phyloP scores from a whole-genome alignment of 2,113 vertebrate species.

The Furnarius figulus region DNA sequence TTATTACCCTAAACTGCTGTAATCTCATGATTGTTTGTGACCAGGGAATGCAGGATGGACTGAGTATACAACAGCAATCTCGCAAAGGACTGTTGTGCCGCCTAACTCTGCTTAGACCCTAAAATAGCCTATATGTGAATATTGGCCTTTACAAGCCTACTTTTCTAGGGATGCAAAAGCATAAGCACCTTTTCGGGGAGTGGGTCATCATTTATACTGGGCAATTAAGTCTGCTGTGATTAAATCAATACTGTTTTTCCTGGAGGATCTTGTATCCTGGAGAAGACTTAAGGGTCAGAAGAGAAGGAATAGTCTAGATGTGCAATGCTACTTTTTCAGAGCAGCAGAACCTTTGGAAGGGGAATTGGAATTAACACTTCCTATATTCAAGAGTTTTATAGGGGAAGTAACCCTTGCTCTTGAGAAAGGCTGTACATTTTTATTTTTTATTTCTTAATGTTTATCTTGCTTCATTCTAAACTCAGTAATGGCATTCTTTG shows the following conservation, averaged over 20 bases:
- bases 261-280: neutral
- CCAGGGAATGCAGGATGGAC: neutral
- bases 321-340: neutral
- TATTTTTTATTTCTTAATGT: neutral
- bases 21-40: neutral
- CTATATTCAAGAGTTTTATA: neutral
- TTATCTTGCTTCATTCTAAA: neutral
- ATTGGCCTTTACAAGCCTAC: neutral
- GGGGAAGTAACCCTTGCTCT: neutral
- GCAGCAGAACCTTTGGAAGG: neutral
- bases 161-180: neutral
- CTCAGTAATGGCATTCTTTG: neutral
- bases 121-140: neutral
- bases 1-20: neutral
- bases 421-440: constrained; percentile 49
- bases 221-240: neutral
- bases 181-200: neutral
- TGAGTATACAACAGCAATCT: neutral
- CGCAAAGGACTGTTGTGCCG: neutral
- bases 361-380: neutral
- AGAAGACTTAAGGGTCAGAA: neutral
- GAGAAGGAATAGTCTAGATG: neutral
- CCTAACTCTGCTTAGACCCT: neutral
- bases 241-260: neutral
- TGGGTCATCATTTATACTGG: neutral